Base-by-base conservation (phyloP, 2,888 invertebrate species). In the Zonitis immaculata region DNA sequence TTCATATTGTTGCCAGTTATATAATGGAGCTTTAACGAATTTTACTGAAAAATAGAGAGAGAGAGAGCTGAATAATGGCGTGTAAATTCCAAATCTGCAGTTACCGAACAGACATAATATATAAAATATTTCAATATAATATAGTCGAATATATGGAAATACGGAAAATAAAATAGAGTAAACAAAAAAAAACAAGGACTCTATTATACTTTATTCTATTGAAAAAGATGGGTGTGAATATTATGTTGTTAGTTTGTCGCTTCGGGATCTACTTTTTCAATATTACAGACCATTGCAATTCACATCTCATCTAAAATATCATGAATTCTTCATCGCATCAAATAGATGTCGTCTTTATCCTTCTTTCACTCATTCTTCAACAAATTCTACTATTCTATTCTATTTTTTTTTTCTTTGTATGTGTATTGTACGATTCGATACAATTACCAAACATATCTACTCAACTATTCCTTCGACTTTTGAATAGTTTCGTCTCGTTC, bases 221-320 rank as follows among this genome's bases (percentile, higher is more conserved):
- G 39, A 39, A 39, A 39, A 20, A 20, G 39, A 39, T 39, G 39
- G 51, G 45, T 53, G 53, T 39, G 49, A 56, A 53, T 50, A 47
- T 53, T 56, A 44, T 52, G 58, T 50, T 57, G 56, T 58, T 55
- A 60, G 58, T 58, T n/a, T 53, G 59, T 50, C 59, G 58, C 58
- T 54, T 26, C 47, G 63, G 67, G 66, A 63, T 57, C 52, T 58
- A 51, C 49, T 39, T 39, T 58, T 59, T 61, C 64, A 59, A 67
- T 67, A 68, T 66, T 61, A 62, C 63, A 62, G 60, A 62, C 64
- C 63, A 62, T 68, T 67, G 67, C 70, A 68, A 71, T 71, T 71
- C 69, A 67, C 70, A 69, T 70, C 69, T 70, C 70, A 70, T 71
- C 68, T 69, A 66, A 68, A 67, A 67, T 70, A 70, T 67, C 71